These are phyloP conservation scores for Tetropium fuscum DNA, from an alignment of 2,888 invertebrate genomes.

Conservation along the genomic window DNA sequence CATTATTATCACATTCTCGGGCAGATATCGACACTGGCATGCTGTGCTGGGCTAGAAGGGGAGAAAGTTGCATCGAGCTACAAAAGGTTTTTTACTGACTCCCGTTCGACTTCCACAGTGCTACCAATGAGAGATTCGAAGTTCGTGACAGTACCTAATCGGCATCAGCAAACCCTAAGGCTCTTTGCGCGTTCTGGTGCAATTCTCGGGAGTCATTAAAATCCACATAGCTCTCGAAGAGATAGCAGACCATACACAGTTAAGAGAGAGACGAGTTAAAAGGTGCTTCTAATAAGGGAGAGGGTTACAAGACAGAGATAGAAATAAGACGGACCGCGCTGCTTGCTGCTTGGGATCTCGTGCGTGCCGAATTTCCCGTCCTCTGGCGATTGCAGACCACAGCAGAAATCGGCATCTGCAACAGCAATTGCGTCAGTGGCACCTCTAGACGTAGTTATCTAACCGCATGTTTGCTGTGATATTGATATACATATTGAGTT, in stretches of 20 bases:
- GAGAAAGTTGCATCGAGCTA: background rate
- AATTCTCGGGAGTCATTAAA: too few relatives aligned
- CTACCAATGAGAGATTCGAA: too few relatives aligned
- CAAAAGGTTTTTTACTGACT: conserved; percentile 5
- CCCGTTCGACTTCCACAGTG: too few relatives aligned
- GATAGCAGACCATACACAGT: conserved; percentile 9
- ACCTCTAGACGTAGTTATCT: conserved; percentile 2
- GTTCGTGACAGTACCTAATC: too few relatives aligned
- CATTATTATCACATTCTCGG: conserved; percentile 7
- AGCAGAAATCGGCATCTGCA: conserved; percentile 93
- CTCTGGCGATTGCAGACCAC: conserved; percentile 85
- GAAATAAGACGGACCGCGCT: conserved; percentile 70
- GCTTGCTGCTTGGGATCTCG: conserved; percentile 70
- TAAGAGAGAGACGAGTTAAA: background rate
- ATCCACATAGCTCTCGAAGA: conserved; percentile 24
- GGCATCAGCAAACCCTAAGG: too few relatives aligned
- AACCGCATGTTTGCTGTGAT: too few relatives aligned
- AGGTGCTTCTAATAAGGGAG: conserved; percentile 3
- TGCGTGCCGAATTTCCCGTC: conserved; percentile 76
- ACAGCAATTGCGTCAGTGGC: conserved; percentile 64
- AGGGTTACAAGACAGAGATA: conserved; percentile 28
- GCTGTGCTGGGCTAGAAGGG: conserved; percentile 11
- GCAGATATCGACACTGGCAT: conserved; percentile 15
- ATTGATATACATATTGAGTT: too few relatives aligned
- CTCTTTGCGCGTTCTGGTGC: too few relatives aligned